Conservation (phyloP, 1,140 invertebrate genomes). For the Atopsyche davidsoni region DNA sequence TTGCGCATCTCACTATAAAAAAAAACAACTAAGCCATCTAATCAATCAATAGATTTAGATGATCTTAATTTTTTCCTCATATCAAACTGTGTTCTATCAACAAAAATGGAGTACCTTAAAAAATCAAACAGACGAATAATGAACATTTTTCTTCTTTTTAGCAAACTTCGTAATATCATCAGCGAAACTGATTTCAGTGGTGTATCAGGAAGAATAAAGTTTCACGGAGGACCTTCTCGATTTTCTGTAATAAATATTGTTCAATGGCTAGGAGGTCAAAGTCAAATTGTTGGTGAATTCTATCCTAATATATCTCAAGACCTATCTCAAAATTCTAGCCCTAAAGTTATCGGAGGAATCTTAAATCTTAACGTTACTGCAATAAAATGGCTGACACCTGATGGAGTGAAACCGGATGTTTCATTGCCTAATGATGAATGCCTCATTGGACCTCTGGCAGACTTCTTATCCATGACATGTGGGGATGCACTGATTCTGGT, state of each 20-base stretch:
- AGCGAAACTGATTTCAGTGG: constrained; percentile 64
- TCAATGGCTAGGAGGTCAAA: constrained; percentile 59
- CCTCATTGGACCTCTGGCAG: constrained; percentile 57
- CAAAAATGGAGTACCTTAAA: no score
- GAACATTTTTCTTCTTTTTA: constrained; percentile 36
- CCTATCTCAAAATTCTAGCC: no score
- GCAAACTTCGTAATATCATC: constrained; percentile 50
- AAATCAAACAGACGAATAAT: no score
- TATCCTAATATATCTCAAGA: constrained; percentile 47
- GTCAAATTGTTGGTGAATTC: constrained; percentile 57
- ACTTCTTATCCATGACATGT: constrained; percentile 61
- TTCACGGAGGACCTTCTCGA: constrained; percentile 61
- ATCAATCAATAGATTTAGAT: no score
- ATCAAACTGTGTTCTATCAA: no score
- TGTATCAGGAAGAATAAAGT: constrained; percentile 70
- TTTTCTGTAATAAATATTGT: constrained; percentile 62
- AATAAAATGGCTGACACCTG: constrained; percentile 60
- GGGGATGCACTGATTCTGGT: constrained; percentile 64
- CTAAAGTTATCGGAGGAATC: constrained; percentile 43
- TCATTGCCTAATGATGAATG: constrained; percentile 53
- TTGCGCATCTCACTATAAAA: no score
- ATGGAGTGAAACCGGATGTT: constrained; percentile 62
- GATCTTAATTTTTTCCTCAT: no score
- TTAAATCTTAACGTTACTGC: constrained; percentile 49
- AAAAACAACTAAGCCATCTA: no score